Conservation (phyloP, 2,113 vertebrate species). For the Psilopogon haemacephalus region DNA sequence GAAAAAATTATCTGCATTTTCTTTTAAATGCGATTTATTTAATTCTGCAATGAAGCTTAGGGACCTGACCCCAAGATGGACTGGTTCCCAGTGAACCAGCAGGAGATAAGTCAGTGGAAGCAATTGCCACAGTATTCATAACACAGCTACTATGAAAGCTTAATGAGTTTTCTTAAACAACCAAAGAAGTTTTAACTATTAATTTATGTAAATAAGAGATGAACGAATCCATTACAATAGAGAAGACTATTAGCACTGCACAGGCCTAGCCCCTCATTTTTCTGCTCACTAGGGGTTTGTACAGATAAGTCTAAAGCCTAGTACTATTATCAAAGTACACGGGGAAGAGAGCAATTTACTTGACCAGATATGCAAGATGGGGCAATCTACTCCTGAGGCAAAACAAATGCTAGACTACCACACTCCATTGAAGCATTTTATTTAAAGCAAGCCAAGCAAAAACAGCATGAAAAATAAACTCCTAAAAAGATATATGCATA, state of each 20-base stretch:
- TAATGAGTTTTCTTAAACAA: constrained; percentile 88
- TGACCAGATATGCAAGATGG: constrained; percentile 67
- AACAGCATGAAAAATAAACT: constrained; percentile 39
- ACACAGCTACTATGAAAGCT: constrained; percentile 85
- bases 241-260: background rate
- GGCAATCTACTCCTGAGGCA: constrained; percentile 63
- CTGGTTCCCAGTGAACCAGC: constrained; percentile 59
- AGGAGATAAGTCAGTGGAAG: constrained; percentile 64
- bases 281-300: constrained; percentile 32
- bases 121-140: constrained; percentile 81
- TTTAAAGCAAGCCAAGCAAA: constrained; percentile 64
- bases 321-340: background rate
- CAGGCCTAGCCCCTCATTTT: background rate
- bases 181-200: constrained; percentile 79
- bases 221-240: constrained; percentile 44
- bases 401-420: constrained; percentile 67
- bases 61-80: constrained; percentile 53
- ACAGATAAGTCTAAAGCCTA: constrained; percentile 32
- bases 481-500: constrained; percentile 12
- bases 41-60: constrained; percentile 20
- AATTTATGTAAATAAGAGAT: constrained; percentile 72
- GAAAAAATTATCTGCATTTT: constrained; percentile 3
- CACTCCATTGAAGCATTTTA: constrained; percentile 69
- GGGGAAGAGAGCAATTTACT: constrained; percentile 68
- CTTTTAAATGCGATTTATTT: constrained; percentile 35